Evolutionary conservation across 2,888 invertebrate genomes (phyloP).

Genomic region (Synanthedon vespiformis): DNA sequence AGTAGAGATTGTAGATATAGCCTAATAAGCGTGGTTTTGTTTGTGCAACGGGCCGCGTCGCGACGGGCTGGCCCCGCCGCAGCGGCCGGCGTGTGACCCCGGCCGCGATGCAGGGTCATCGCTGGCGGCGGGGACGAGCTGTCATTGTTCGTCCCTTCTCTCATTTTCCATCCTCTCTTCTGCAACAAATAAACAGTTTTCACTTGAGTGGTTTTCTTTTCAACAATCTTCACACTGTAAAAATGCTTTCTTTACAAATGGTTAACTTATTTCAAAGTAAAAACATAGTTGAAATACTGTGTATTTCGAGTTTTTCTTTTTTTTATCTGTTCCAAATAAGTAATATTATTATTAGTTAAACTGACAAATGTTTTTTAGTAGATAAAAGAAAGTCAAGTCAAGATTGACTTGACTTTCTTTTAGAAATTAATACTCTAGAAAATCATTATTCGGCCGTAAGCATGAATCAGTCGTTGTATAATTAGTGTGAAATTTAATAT

Average conservation of each 20-base stretch:
- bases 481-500: too few species aligned
- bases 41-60: constrained; percentile 26
- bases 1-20: constrained; percentile 56
- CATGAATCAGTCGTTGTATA: too few species aligned
- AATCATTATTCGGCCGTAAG: too few species aligned
- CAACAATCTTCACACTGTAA: not conserved
- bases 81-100: constrained; percentile 38
- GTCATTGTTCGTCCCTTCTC: constrained; percentile 55
- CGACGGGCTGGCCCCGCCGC: constrained; percentile 24
- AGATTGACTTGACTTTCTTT: too few species aligned
- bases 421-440: too few species aligned
- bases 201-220: not conserved
- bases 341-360: too few species aligned
- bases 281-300: too few species aligned
- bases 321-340: too few species aligned
- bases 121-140: constrained; percentile 63
- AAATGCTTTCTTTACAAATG: constrained; percentile 7
- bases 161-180: constrained; percentile 65
- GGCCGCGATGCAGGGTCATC: constrained; percentile 51
- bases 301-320: too few species aligned
- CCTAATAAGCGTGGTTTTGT: constrained; percentile 61
- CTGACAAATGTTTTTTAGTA: too few species aligned
- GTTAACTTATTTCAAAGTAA: constrained; percentile 23
- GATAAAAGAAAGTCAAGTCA: too few species aligned
- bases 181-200: constrained; percentile 54